Evolutionary conservation across 2,888 invertebrate species (phyloP), one percentile per base, ranked within the genome.

Genomic region (Myopa testacea): DNA sequence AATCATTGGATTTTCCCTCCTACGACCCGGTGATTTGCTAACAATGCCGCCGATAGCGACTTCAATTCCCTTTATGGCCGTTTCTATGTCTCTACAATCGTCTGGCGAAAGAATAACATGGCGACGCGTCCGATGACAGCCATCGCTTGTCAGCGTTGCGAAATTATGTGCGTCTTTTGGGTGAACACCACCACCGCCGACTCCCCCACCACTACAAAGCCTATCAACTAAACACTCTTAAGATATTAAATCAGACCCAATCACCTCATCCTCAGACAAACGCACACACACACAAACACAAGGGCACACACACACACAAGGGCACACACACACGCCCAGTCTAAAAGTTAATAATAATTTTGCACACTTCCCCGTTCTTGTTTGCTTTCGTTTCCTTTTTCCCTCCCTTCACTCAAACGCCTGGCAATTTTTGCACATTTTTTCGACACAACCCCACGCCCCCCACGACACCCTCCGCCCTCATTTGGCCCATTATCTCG

Each of bases 131-230:
- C 81, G 83, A 81, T 83, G 83, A 83, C 83, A 83, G 81, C 76
- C 81, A 81, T 81, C 65, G 80, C 75, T 80, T 82, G 82, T 82
- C 79, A 81, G 78, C 79, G 79, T 65, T 86, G 87, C 85, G 85
- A 87, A 87, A 86, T 86, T 86, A 85, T 85, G 84, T 84, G 84
- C 68, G 84, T 79, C 83, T 85, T 88, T 86, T 87, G 87, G 84
- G 84, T 12, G 45, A 19, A 37, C 63, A 16, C 74, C 74, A 12
- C 26, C 19, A 12, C 16, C 73, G 14, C 16, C 73, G n/a, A 75
- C 76, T 55, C 70, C 76, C 73, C 71, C 77, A 77, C 77, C 40
- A 75, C 52, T 79, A 75, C 75, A 78, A 81, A 81, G 85, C 86
- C 85, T 85, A 86, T 86, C 86, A 87, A 87, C 87, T 84, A 85